Evolutionary conservation across 2,113 vertebrate genomes (phyloP).

Genomic region (Prochilodus magdalenae): DNA sequence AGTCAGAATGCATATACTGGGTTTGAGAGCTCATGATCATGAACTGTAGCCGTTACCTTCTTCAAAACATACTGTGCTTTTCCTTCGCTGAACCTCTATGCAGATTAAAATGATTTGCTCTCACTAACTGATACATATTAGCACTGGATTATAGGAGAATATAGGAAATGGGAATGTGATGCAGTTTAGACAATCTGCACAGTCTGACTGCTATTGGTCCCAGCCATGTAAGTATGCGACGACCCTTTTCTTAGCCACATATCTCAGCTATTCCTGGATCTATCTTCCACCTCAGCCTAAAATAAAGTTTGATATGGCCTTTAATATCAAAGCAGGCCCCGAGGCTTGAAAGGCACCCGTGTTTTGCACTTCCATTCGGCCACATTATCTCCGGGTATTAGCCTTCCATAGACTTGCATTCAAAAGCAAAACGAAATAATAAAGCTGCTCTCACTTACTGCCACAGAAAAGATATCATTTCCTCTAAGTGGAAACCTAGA

Average conservation of each 20-base stretch:
- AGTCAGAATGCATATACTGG: too few relatives aligned
- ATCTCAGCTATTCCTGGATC: slow-evolving; percentile 3
- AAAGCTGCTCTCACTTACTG: slow-evolving; percentile 8
- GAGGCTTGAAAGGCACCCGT: slow-evolving; percentile 12
- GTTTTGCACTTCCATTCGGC: slow-evolving; percentile 2
- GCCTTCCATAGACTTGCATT: background rate
- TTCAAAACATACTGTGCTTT: too few relatives aligned
- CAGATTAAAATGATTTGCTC: background rate
- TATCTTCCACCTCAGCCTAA: background rate
- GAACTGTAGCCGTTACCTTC: too few relatives aligned
- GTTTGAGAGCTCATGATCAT: too few relatives aligned
- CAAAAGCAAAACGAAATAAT: background rate
- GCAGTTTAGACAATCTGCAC: slow-evolving; percentile 5
- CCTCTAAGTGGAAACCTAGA: background rate
- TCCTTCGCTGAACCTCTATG: background rate
- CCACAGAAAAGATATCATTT: slow-evolving; percentile 10
- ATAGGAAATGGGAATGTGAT: background rate
- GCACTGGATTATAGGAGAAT: background rate
- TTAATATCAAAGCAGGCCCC: background rate
- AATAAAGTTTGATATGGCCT: slow-evolving; percentile 7
- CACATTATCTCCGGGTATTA: slow-evolving; percentile 8
- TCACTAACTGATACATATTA: background rate
- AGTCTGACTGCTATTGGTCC: background rate
- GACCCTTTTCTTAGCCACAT: background rate
- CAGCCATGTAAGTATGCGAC: background rate